These are phyloP conservation scores for Drosophila glabriapex DNA, from an alignment of 2,888 invertebrate genomes.

Conservation along the genomic window DNA sequence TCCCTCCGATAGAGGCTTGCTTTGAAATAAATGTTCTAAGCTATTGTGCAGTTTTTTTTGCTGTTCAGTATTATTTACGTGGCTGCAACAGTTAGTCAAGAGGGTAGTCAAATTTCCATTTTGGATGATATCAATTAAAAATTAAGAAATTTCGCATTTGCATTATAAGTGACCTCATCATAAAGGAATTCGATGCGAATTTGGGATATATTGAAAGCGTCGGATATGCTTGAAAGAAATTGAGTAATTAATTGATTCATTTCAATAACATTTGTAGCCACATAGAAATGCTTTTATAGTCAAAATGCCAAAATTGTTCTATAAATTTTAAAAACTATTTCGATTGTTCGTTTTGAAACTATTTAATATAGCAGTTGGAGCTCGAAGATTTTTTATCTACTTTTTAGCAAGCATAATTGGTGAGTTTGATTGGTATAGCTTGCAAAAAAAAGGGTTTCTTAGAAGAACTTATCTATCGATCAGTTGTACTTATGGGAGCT, in stretches of 20 bases:
- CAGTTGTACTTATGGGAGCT: neutral
- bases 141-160: neutral
- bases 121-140: neutral
- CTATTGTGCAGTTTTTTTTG: neutral
- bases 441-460: neutral
- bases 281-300: neutral
- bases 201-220: neutral
- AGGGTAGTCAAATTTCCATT: neutral
- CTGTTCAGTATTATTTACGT: neutral
- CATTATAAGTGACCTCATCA: neutral
- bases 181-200: neutral
- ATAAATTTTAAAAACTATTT: neutral
- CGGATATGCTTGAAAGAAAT: neutral
- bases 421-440: neutral
- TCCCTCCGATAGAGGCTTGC: neutral
- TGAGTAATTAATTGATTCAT: neutral
- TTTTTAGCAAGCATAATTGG: neutral
- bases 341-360: neutral
- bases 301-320: neutral
- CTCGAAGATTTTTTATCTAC: neutral
- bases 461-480: neutral
- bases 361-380: neutral
- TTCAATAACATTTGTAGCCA: neutral
- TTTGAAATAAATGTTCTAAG: neutral
- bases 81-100: neutral